Base-by-base conservation (phyloP, 1,140 invertebrate genomes). In the Cotesia typhae region DNA sequence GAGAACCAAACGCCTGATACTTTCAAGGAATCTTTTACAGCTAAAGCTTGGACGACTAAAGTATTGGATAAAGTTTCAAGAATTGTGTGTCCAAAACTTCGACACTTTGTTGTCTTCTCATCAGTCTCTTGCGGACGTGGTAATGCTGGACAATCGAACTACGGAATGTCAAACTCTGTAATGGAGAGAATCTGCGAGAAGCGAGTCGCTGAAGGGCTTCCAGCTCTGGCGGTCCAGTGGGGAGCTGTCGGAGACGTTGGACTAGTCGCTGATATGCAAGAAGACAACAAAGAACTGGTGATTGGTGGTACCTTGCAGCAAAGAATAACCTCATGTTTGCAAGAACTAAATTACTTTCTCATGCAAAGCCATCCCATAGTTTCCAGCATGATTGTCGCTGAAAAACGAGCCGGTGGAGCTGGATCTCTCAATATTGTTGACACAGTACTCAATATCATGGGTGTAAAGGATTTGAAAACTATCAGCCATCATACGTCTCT, bases 121-220 rank as follows among this genome's bases (percentile, higher is more conserved):
- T 94, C 92, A 9, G 89, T 94, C 3, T 90, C 90, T 61, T 93
- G 92, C 82, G 93, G 94, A 4, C 87, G 92, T 72, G 94, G 94
- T 60, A 95, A 94, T 82, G 87, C 88, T 65, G 94, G 93, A 3
- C 94, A 95, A 80, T 89, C 90, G 0, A 95, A 94, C 82, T 95
- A 95, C 80, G 94, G 88, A 52, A 88, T 90, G 85, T 85, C 89
- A 0, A 91, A 91, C 69, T 90, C 89, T 0, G 83, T 88, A 0
- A 88, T 90, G 88, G 90, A 91, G 76, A 83, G 89, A 64, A 87
- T 91, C 10, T 90, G 89, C 71, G 90, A 91, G 71, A 76, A 77
- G 61, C 79, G 90, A 47, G 75, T 76, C 4, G 73, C 74, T 10
- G 85, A 88, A 12, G 88, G 88, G n/a, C 74, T 90, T 0, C 89